Evolutionary conservation across 1,140 invertebrate genomes (phyloP), one percentile per base, ranked within the genome.

Genomic region (Plodia interpunctella): DNA sequence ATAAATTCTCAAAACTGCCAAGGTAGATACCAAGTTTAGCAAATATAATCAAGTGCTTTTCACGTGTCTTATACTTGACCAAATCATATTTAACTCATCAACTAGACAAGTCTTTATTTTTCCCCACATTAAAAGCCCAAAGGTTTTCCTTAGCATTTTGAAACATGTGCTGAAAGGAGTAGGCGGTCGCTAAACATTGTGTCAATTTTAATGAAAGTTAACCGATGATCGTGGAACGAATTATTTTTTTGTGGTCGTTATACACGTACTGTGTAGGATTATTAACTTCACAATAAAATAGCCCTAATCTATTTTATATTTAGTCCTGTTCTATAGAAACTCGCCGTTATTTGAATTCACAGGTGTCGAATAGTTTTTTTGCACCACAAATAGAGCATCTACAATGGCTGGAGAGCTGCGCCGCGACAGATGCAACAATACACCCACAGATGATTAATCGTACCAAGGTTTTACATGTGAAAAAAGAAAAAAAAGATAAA

Each of bases 371-470:
- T 38, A 49, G 18, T 9, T 72, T 77, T 79, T 82, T 78, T 74
- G 71, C 72, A 70, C 62, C 64, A 76, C 67, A 81, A 80, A 79
- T 69, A 63, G 74, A 51, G 62, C 52, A 17, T 49, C 66, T 78
- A 87, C 86, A 88, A 88, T 78, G 73, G 83, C 67, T 65, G 57
- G 44, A 70, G 65, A 74, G 68, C 72, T 72, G 75, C 65, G 72
- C 74, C 77, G 75, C 76, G 78, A 87, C 86, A 87, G 83, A 86
- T 86, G 84, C 79, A 78, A 87, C 83, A 85, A 89, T 83, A 66
- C 77, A 74, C 56, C 66, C 66, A 68, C 44, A 60, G 74, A 81
- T 89, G 87, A 89, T 89, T 89, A 89, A 89, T 89, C 49, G 73
- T 68, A 68, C 64, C 72, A 82, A 82, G 66, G 71, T 76, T 85